A percentile compares a stretch with the other conserved stretches of the same genome.
Conservation (phyloP, 2,888 invertebrate genomes). For the Philopedon plagiatum region DNA sequence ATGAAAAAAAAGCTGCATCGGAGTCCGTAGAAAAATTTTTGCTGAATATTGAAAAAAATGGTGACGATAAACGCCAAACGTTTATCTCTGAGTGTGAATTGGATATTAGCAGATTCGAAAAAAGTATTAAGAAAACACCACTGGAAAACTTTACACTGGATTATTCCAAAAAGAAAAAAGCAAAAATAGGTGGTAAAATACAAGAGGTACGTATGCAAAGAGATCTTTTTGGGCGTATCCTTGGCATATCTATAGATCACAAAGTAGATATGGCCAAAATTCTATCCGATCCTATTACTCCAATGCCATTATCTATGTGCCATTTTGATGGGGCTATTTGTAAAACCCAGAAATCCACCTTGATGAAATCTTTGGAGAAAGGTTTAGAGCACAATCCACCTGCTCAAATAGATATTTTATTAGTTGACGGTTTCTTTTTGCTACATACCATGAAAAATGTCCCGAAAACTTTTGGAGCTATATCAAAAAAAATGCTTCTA, state of each 20-base stretch:
- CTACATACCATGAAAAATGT: slow-evolving; percentile 54
- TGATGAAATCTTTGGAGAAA: slow-evolving; percentile 12
- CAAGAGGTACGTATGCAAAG: slow-evolving; percentile 35
- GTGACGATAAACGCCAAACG: not conserved
- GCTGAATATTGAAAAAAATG: not conserved
- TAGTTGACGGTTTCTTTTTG: slow-evolving; percentile 56
- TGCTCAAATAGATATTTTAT: slow-evolving; percentile 37
- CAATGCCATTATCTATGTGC: slow-evolving; percentile 53
- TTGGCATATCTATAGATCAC: slow-evolving; percentile 53
- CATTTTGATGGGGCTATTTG: slow-evolving; percentile 54
- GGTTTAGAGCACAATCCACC: slow-evolving; percentile 21
- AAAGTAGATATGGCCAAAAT: slow-evolving; percentile 50
- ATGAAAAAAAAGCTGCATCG: slow-evolving; percentile 54
- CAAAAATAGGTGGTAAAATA: slow-evolving; percentile 29
- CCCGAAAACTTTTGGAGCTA: slow-evolving; percentile 39
- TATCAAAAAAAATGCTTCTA: slow-evolving; percentile 46
- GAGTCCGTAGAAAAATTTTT: not conserved
- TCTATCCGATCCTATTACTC: slow-evolving; percentile 21
- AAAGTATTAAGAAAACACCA: slow-evolving; percentile 43
- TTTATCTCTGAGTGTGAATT: not conserved
- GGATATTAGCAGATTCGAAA: not conserved
- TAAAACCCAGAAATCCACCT: slow-evolving; percentile 50
- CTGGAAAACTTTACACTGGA: slow-evolving; percentile 28
- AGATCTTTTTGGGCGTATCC: slow-evolving; percentile 38
- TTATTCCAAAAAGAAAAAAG: slow-evolving; percentile 48